Evolutionary conservation across 1,140 invertebrate species (phyloP).

Genomic region (Cataglyphis hispanica): DNA sequence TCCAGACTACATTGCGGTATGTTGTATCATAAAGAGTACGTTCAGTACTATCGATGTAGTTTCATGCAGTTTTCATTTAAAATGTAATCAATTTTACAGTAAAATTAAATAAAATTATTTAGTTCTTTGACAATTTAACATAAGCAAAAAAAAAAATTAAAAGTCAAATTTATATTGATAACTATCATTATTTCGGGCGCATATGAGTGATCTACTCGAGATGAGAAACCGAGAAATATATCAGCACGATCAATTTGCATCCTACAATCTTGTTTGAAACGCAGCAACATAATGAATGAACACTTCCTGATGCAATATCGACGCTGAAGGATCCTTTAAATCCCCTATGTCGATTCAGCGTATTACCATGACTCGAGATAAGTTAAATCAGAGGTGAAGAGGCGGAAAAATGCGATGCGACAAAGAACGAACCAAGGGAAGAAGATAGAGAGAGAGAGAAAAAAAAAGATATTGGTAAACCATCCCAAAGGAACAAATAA

Average conservation of each 20-base stretch:
- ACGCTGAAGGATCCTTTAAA: background rate
- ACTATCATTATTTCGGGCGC: background rate
- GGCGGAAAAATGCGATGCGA: background rate
- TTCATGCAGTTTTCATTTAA: background rate
- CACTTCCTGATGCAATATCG: constrained; percentile 44
- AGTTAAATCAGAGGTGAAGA: constrained; percentile 19
- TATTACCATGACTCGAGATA: constrained; percentile 10
- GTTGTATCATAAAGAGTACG: background rate
- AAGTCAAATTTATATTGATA: background rate
- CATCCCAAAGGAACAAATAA: constrained; percentile 3
- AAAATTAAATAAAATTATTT: background rate
- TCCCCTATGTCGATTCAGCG: constrained; percentile 39
- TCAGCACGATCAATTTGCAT: background rate
- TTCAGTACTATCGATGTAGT: background rate
- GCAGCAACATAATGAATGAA: background rate
- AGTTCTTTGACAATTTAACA: background rate
- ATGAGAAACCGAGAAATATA: background rate
- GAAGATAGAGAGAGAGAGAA: background rate
- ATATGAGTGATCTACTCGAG: background rate
- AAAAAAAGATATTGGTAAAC: constrained; percentile 42
- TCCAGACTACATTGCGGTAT: background rate
- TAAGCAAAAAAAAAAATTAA: background rate
- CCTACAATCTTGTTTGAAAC: constrained; percentile 11
- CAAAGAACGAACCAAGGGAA: background rate
- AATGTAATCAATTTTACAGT: background rate